Conservation (phyloP, 2,797 vertebrate species). For the Mormyrus proboscirostris region DNA sequence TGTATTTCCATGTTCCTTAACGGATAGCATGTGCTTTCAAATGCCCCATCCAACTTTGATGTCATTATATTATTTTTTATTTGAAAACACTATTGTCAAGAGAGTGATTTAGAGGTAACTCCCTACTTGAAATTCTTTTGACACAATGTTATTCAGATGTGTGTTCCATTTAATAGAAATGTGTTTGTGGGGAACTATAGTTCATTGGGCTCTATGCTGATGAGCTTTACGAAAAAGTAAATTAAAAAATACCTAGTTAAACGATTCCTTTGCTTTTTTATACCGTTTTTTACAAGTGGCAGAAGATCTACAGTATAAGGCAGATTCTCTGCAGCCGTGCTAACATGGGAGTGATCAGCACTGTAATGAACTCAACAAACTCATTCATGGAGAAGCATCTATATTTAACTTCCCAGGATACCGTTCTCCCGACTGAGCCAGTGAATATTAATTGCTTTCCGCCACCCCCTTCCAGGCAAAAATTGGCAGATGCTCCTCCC, state of each 20-base stretch:
- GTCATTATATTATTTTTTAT: neutral
- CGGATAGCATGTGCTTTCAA: neutral
- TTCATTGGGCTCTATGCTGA: neutral
- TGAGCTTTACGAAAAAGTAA: neutral
- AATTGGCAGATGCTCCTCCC: neutral
- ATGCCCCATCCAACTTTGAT: neutral
- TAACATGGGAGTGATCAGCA: neutral
- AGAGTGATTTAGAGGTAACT: neutral
- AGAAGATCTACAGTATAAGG: neutral
- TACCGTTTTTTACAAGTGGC: neutral
- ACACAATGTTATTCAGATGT: neutral
- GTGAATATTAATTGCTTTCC: neutral
- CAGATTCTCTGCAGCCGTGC: neutral
- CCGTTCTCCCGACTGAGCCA: neutral
- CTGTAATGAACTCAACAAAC: neutral
- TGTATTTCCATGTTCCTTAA: slow-evolving; percentile 17
- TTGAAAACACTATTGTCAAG: neutral
- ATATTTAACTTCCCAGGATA: slow-evolving; percentile 7
- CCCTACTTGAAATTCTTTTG: neutral
- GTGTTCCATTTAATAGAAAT: neutral
- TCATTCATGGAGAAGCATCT: neutral
- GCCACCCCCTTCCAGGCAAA: neutral
- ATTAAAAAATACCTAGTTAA: neutral
- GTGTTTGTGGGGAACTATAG: neutral
- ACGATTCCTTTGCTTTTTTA: neutral